phyloP scores from a whole-genome alignment of 2,888 invertebrate genomes.

The Timema podura region DNA sequence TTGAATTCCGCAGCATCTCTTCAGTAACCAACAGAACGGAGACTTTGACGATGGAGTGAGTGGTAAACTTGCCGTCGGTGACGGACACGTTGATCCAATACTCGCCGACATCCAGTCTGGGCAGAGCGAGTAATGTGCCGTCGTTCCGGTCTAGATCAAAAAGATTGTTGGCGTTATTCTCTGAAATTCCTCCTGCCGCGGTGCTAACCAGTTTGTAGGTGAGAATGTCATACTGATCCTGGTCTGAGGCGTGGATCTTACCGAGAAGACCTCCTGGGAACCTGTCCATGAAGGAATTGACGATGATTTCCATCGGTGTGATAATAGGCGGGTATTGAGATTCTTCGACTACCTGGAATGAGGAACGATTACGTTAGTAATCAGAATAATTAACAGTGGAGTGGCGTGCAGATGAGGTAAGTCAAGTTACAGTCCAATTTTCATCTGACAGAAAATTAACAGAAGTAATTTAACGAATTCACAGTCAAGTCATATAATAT shows the following conservation, averaged over 20 bases:
- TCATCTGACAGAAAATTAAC: too few species aligned
- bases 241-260: constrained; percentile 48
- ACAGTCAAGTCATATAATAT: too few species aligned
- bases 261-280: constrained; percentile 52
- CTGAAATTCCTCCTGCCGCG: constrained; percentile 41
- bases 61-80: constrained; percentile 11
- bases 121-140: constrained; percentile 6
- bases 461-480: too few species aligned
- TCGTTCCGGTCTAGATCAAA: constrained; percentile 37
- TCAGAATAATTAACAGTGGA: too few species aligned
- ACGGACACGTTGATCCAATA: constrained; percentile 12
- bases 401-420: too few species aligned
- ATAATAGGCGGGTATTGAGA: constrained; percentile 51
- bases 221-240: constrained; percentile 51
- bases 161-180: constrained; percentile 57
- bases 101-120: constrained; percentile 10
- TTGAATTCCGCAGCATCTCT: background rate
- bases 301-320: constrained; percentile 46
- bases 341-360: constrained; percentile 47
- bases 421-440: too few species aligned
- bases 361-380: too few species aligned
- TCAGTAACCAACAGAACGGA: background rate
- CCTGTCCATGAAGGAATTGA: constrained; percentile 48
- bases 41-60: constrained; percentile 2
- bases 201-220: constrained; percentile 42